phyloP scores from a whole-genome alignment of 1,140 invertebrate species.

The Maniola jurtina region DNA sequence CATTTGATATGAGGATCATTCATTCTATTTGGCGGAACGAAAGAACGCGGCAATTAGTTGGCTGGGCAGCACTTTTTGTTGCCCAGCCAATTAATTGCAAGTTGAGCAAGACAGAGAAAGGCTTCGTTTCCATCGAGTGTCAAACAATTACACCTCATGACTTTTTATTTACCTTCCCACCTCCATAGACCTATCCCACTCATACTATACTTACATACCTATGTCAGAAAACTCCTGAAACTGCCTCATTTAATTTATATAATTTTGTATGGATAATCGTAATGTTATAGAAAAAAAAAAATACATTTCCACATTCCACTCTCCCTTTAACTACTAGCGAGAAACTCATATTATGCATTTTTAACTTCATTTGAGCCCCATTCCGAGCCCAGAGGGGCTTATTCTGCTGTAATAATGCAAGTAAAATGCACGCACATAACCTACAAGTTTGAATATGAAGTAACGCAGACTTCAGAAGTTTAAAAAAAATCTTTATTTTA shows the following conservation, averaged over 20 bases:
- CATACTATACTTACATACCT: too few relatives aligned
- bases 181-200: too few relatives aligned
- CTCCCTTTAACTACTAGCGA: conserved; percentile 15
- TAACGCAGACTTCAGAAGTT: neutral
- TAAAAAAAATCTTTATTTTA: too few relatives aligned
- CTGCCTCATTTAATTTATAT: neutral
- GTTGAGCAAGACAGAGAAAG: too few relatives aligned
- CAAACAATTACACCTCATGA: too few relatives aligned
- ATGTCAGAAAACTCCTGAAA: neutral
- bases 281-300: neutral
- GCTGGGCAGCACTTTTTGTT: too few relatives aligned
- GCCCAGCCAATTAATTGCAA: too few relatives aligned
- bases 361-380: conserved; percentile 14
- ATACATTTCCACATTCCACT: conserved; percentile 12
- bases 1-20: too few relatives aligned
- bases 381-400: conserved; percentile 8
- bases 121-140: too few relatives aligned
- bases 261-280: neutral
- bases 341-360: conserved; percentile 21
- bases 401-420: conserved; percentile 17
- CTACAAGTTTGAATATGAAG: conserved; percentile 17
- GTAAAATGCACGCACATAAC: conserved; percentile 18
- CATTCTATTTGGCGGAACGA: too few relatives aligned
- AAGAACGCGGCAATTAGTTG: too few relatives aligned
- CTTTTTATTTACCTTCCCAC: too few relatives aligned